Evolutionary conservation across 2,113 vertebrate species (phyloP), one percentile per base, ranked within the genome.

Genomic region (Corythaeola cristata): DNA sequence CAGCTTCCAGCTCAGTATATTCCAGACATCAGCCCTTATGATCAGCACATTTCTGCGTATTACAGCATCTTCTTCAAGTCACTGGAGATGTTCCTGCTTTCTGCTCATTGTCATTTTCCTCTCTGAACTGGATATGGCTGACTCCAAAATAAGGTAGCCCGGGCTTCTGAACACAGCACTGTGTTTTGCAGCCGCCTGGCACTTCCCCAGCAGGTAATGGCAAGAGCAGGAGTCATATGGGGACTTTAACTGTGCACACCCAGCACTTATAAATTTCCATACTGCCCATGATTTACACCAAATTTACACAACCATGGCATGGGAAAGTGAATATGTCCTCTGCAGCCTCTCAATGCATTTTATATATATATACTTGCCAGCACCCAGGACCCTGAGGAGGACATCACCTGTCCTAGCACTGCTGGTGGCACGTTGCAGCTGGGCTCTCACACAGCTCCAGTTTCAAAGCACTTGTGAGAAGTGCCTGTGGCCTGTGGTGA

Each of bases 341-440:
- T 90, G 37, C 39, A 88, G 22, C 32, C 52, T 62, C 50, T 56
- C 39, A 58, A 41, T 23, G 26, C 12, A 7, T 35, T 73, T 60
- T 24, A 47, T 32, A 3, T 33, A 33, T 15, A 1, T 50, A 8
- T 4, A 13, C 8, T 16, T 47, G 20, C 62, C 62, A 75, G 47
- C 47, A 62, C 6, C 23, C 69, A 58, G 49, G 24, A 45, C 18
- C 3, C 50, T 30, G 67, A 11, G 0, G 5, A 56, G 39, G 41
- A 35, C 37, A 75, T 32, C 35, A 15, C 17, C 67, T 58, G 28
- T 33, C 37, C 17, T 2, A 0, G 27, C 33, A 5, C 32, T 33
- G 27, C 30, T 0, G 3, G 32, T 32, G n/a, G 39, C 76, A 13
- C 9, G 0, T 1, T 56, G 50, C 39, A 71, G 27, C 30, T 59